A percentile compares a stretch with the other conserved stretches of the same genome.
phyloP scores from a whole-genome alignment of 2,888 invertebrate species.

The Trichacis sp. region DNA sequence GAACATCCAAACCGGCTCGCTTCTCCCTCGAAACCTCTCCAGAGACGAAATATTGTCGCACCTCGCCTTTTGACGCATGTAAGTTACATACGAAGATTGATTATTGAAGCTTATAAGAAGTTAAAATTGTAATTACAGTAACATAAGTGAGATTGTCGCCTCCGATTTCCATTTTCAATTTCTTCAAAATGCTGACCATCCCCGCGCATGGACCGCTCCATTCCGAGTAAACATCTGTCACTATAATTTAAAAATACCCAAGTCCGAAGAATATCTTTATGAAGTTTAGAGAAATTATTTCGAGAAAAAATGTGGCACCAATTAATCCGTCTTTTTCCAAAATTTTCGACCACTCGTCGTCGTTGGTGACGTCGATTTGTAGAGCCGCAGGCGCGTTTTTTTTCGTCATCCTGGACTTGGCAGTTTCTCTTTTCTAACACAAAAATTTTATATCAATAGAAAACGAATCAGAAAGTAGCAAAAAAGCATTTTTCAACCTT shows the following conservation, averaged over 20 bases:
- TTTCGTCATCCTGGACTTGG: conserved; percentile 74
- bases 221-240: conserved; percentile 91
- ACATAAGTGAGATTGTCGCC: conserved; percentile 87
- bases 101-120: no score
- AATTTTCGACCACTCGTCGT: conserved; percentile 89
- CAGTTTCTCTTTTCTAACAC: conserved; percentile 53
- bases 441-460: conserved; percentile 5
- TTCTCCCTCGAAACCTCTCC: conserved; percentile 83
- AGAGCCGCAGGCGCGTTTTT: conserved; percentile 82
- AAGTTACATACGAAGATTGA: no score
- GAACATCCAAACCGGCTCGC: conserved; percentile 94
- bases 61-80: conserved; percentile 62
- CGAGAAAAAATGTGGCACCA: no score
- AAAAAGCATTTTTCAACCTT: conserved; percentile 52
- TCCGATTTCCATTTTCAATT: conserved; percentile 89
- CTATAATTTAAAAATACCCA: no score
- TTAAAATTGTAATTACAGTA: conserved; percentile 72
- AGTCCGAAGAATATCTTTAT: no score
- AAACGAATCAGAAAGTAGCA: no score
- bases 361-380: conserved; percentile 83
- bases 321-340: conserved; percentile 81
- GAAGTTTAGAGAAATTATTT: no score
- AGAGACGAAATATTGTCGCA: conserved; percentile 81
- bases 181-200: conserved; percentile 87
- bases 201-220: conserved; percentile 95